These are phyloP conservation scores for Sitodiplosis mosellana DNA, from an alignment of 1,140 invertebrate genomes.

Conservation along the genomic window DNA sequence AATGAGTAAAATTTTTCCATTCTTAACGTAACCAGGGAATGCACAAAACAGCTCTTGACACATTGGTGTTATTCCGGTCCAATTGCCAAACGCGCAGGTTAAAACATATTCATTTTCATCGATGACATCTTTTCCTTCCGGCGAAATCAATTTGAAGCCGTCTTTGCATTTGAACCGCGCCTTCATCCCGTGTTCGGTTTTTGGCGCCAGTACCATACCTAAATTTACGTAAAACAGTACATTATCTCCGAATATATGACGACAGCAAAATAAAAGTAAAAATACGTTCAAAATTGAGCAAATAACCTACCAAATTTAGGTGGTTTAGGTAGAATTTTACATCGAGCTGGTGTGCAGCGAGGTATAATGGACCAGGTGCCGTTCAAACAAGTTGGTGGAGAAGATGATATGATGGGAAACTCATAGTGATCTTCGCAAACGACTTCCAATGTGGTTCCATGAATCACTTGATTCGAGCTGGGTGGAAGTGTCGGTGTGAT, in stretches of 20 bases:
- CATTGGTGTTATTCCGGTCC: constrained; percentile 68
- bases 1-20: constrained; percentile 83
- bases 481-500: constrained; percentile 33
- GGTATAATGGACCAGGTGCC: constrained; percentile 92
- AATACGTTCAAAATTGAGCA: no score
- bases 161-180: constrained; percentile 84
- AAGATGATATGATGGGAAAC: constrained; percentile 30
- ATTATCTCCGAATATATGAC: no score
- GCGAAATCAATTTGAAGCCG: constrained; percentile 64
- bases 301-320: constrained; percentile 53
- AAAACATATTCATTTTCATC: constrained; percentile 38
- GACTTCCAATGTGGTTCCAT: constrained; percentile 69
- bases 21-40: constrained; percentile 76
- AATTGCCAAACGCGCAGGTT: constrained; percentile 81
- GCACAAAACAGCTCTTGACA: constrained; percentile 88
- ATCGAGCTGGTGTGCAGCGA: constrained; percentile 71
- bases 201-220: constrained; percentile 79
- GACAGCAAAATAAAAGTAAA: no score
- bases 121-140: constrained; percentile 25
- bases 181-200: constrained; percentile 86
- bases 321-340: constrained; percentile 70
- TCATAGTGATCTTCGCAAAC: constrained; percentile 78
- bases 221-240: no score
- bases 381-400: constrained; percentile 60
- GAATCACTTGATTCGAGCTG: constrained; percentile 41